A percentile compares a stretch with the other conserved stretches of the same genome.
Conservation (phyloP, 2,113 vertebrate species). For the Aegypius monachus region DNA sequence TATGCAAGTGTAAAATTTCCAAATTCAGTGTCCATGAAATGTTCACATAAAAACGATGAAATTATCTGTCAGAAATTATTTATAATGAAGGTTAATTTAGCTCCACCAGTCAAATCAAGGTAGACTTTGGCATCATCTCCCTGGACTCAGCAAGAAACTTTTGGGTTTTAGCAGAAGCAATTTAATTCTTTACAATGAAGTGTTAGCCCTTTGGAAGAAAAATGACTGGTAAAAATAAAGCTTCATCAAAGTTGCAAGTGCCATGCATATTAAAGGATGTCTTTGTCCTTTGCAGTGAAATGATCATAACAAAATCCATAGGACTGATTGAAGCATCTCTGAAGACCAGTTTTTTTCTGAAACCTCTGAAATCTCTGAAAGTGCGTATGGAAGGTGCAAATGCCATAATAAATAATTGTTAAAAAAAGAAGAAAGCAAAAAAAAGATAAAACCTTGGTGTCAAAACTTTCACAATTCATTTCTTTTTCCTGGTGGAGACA, state of each 20-base stretch:
- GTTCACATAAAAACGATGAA: not conserved
- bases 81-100: not conserved
- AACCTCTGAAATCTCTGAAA: not conserved
- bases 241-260: not conserved
- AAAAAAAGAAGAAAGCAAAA: not conserved
- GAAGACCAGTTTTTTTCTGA: not conserved
- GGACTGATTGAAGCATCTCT: not conserved
- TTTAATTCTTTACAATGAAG: not conserved
- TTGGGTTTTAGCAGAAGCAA: not conserved
- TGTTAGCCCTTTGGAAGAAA: not conserved
- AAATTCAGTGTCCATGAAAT: not conserved
- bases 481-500: not conserved
- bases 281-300: not conserved
- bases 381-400: not conserved
- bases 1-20: not conserved
- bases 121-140: not conserved
- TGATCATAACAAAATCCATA: not conserved
- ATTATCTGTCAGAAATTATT: not conserved
- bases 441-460: rapidly evolving
- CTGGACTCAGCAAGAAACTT: not conserved
- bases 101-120: not conserved
- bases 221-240: not conserved
- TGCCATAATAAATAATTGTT: not conserved
- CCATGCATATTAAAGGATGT: not conserved
- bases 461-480: not conserved